phyloP scores from a whole-genome alignment of 1,140 invertebrate species.

The Zaprionus ornatus region DNA sequence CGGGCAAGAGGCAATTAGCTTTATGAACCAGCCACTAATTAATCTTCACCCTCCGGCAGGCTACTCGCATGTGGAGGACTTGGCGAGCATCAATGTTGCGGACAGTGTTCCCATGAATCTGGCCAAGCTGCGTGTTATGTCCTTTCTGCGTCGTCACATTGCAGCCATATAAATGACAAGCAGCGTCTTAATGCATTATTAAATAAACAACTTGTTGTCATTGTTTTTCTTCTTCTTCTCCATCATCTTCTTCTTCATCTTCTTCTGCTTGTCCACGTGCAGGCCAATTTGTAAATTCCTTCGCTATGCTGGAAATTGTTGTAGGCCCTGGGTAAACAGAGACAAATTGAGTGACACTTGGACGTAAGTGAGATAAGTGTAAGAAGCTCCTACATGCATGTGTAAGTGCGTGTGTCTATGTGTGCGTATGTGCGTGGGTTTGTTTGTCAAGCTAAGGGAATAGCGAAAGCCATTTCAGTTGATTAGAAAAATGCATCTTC shows the following conservation, averaged over 20 bases:
- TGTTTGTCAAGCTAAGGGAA: constrained; percentile 26
- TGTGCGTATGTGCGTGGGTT: background rate
- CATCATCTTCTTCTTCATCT: background rate
- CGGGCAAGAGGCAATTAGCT: constrained; percentile 27
- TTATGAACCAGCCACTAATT: constrained; percentile 28
- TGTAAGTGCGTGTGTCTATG: background rate
- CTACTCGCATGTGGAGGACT: constrained; percentile 69
- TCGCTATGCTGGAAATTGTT: constrained; percentile 1
- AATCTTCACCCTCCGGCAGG: constrained; percentile 49
- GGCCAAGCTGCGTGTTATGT: constrained; percentile 73
- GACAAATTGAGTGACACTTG: constrained; percentile 72
- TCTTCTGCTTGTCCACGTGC: constrained; percentile 24
- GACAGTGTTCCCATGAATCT: constrained; percentile 75
- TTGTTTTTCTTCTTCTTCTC: background rate
- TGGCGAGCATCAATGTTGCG: constrained; percentile 63
- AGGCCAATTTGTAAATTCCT: constrained; percentile 53
- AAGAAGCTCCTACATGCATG: background rate
- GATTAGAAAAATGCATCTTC: constrained; percentile 75
- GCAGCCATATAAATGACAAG: constrained; percentile 36
- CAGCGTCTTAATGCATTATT: constrained; percentile 58
- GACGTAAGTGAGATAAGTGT: constrained; percentile 61
- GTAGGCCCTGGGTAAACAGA: constrained; percentile 47
- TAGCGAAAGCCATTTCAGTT: constrained; percentile 51
- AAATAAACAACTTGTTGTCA: constrained; percentile 62
- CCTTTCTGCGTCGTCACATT: constrained; percentile 66